Conservation (phyloP, 2,888 invertebrate genomes). For the Julus scandinavius region DNA sequence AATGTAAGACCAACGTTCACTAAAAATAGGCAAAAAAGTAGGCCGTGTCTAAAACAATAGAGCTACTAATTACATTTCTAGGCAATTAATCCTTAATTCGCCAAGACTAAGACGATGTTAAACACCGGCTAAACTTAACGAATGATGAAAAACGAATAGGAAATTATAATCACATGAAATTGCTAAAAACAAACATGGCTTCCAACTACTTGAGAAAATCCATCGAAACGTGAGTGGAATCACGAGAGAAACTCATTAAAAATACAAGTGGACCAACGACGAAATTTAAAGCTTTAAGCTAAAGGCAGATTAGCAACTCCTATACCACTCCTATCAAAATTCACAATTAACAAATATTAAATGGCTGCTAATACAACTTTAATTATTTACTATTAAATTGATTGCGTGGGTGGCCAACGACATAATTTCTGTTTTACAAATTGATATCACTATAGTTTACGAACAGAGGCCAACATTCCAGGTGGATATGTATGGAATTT, state of each 20-base stretch:
- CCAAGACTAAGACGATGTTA: slow-evolving; percentile 15
- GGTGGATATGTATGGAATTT: too few relatives aligned
- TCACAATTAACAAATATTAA: too few relatives aligned
- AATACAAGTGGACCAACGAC: neutral
- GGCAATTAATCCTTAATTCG: slow-evolving; percentile 39
- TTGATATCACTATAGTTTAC: too few relatives aligned
- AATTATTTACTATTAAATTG: too few relatives aligned
- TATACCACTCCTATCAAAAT: too few relatives aligned
- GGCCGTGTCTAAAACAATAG: slow-evolving; percentile 26
- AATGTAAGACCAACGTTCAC: neutral
- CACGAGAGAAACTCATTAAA: neutral
- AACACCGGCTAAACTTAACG: slow-evolving; percentile 14
- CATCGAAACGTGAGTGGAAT: neutral
- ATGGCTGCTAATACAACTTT: too few relatives aligned
- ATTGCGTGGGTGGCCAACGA: too few relatives aligned
- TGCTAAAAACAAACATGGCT: slow-evolving; percentile 8
- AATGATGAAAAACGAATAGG: neutral
- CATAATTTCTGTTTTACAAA: too few relatives aligned
- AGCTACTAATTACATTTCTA: slow-evolving; percentile 24
- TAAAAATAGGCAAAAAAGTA: neutral
- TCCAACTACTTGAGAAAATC: neutral
- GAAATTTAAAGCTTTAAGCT: too few relatives aligned
- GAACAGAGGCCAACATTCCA: too few relatives aligned
- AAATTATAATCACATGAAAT: neutral
- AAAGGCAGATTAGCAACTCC: too few relatives aligned